These are phyloP conservation scores for Copidosoma floridanum DNA, from an alignment of 1,140 invertebrate species.

Conservation along the genomic window DNA sequence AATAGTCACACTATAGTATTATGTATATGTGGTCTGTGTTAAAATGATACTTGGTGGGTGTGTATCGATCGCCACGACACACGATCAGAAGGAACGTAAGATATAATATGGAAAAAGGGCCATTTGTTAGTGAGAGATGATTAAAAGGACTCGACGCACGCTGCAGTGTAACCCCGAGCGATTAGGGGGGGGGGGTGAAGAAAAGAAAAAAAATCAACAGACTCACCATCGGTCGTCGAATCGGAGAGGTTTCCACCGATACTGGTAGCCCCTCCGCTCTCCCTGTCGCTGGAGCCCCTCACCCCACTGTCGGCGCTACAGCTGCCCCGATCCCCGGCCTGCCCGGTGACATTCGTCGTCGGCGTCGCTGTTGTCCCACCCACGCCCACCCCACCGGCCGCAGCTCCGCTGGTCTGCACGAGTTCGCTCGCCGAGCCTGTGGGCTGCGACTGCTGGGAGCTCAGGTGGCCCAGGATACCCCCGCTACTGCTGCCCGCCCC, in stretches of 20 bases:
- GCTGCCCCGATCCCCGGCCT: constrained; percentile 74
- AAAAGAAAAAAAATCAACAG: neutral
- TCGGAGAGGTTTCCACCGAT: constrained; percentile 74
- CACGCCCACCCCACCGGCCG: constrained; percentile 34
- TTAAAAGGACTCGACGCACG: too few relatives aligned
- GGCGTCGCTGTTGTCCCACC: constrained; percentile 55
- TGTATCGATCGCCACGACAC: too few relatives aligned
- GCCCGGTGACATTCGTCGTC: constrained; percentile 37
- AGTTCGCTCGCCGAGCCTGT: constrained; percentile 55
- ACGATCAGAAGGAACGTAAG: too few relatives aligned
- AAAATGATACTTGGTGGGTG: too few relatives aligned
- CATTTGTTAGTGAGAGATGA: too few relatives aligned
- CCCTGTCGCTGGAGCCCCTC: constrained; percentile 76
- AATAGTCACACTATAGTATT: too few relatives aligned
- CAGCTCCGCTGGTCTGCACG: constrained; percentile 41
- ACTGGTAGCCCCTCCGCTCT: constrained; percentile 70
- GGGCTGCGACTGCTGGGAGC: constrained; percentile 49
- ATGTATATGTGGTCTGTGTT: too few relatives aligned
- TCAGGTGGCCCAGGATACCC: constrained; percentile 55
- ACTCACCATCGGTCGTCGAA: constrained; percentile 71
- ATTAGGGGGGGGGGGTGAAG: neutral
- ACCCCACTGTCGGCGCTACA: constrained; percentile 86
- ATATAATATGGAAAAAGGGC: neutral
- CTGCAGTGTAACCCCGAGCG: neutral
- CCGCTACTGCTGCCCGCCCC: constrained; percentile 56